A percentile compares a stretch with the other conserved stretches of the same genome.
phyloP scores from a whole-genome alignment of 2,797 vertebrate species.

The Gymnothorax javanicus region DNA sequence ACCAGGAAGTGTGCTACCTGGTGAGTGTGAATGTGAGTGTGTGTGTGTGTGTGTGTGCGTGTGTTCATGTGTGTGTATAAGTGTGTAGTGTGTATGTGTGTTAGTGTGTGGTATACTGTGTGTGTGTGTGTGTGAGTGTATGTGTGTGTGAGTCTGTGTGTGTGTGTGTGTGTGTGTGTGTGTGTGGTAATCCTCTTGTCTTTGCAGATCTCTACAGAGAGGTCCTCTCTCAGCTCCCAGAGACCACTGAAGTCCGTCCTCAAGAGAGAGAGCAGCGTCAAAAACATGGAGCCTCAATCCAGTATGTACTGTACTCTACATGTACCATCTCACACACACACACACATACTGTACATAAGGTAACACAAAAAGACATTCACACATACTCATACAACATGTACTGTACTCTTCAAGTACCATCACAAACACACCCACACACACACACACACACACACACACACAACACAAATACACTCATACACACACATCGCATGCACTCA shows the following conservation, averaged over 20 bases:
- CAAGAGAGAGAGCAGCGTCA: conserved; percentile 80
- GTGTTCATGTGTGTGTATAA: not conserved
- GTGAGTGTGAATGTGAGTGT: conserved; percentile 64
- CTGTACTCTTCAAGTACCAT: not conserved
- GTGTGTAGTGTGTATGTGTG: not conserved
- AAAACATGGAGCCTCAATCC: conserved; percentile 68
- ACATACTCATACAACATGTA: conserved; percentile 3
- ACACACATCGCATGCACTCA: not conserved
- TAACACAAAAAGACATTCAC: conserved; percentile 23
- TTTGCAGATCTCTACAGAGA: conserved; percentile 86
- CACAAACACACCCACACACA: conserved; percentile 10
- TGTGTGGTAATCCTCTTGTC: conserved; percentile 31
- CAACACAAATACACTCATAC: not conserved
- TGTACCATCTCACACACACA: not conserved
- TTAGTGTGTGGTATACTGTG: not conserved
- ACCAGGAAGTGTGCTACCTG: conserved; percentile 85
- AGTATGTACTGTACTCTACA: conserved; percentile 60
- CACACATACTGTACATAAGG: not conserved
- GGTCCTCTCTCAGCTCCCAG: conserved; percentile 76
- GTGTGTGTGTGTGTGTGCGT: not conserved
- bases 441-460: conserved; percentile 28
- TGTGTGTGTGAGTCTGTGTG: conserved; percentile 48
- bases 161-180: conserved; percentile 29
- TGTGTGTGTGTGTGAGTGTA: conserved; percentile 37
- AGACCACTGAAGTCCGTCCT: conserved; percentile 91